Conservation (phyloP, 2,797 vertebrate genomes). For the Danio kyathit region DNA sequence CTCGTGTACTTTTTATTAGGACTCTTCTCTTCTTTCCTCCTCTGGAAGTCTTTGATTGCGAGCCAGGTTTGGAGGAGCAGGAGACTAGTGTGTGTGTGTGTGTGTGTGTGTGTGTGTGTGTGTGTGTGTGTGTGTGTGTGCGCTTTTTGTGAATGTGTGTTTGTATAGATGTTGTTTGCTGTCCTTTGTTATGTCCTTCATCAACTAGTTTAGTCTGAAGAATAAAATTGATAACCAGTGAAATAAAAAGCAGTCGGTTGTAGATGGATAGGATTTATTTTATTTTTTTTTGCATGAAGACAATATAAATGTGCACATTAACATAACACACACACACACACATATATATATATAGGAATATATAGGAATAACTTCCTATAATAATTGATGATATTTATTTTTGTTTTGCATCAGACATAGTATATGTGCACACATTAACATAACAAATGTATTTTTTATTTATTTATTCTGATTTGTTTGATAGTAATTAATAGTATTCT, state of each 20-base stretch:
- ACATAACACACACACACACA: no score
- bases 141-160: conserved; percentile 46
- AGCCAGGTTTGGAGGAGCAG: conserved; percentile 68
- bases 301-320: no score
- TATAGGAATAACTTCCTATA: no score
- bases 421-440: neutral
- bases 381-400: neutral
- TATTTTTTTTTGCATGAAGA: no score
- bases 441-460: neutral
- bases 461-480: neutral
- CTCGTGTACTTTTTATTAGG: conserved; percentile 80
- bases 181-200: conserved; percentile 27
- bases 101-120: conserved; percentile 54
- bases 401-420: neutral
- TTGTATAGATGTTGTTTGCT: conserved; percentile 49
- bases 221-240: neutral
- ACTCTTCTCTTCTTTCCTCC: conserved; percentile 64
- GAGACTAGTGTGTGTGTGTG: conserved; percentile 51
- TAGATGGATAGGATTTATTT: no score
- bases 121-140: conserved; percentile 40
- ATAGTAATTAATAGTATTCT: no score
- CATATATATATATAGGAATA: no score
- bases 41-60: conserved; percentile 77
- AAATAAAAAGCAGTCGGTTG: no score
- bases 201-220: neutral